A percentile compares a stretch with the other conserved stretches of the same genome.
Conservation (phyloP, 2,888 invertebrate species). For the Hydropsyche betteni region DNA sequence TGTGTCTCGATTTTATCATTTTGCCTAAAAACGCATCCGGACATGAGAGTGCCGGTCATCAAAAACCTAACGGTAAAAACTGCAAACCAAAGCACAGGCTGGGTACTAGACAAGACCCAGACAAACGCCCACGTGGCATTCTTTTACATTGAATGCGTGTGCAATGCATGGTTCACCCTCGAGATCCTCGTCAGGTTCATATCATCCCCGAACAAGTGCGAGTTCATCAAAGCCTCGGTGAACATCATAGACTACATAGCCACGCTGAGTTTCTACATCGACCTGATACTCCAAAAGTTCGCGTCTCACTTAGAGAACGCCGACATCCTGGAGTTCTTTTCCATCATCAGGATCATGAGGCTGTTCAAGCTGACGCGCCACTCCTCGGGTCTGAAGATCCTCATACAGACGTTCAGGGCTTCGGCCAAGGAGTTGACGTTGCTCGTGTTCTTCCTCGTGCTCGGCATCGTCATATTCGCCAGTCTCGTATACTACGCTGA, state of each 20-base stretch:
- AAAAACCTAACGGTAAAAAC: constrained; percentile 81
- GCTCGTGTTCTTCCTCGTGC: constrained; percentile 95
- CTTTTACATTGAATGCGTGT: constrained; percentile 98
- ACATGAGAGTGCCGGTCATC: constrained; percentile 93
- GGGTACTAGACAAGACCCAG: constrained; percentile 89
- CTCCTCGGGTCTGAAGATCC: constrained; percentile 96
- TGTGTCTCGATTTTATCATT: constrained; percentile 99
- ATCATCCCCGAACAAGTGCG: constrained; percentile 92
- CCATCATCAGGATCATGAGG: constrained; percentile 97
- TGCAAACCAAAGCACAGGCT: constrained; percentile 77
- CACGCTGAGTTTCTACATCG: constrained; percentile 97
- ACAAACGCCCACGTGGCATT: constrained; percentile 97
- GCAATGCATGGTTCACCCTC: constrained; percentile 99
- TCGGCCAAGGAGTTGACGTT: constrained; percentile 96
- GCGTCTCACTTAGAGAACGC: constrained; percentile 93
- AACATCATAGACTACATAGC: constrained; percentile 99
- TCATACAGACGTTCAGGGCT: constrained; percentile 97
- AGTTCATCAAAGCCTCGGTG: constrained; percentile 94
- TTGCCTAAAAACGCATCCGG: constrained; percentile 99
- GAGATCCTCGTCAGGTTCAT: constrained; percentile 94
- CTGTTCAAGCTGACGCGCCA: constrained; percentile 96
- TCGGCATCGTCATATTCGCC: constrained; percentile 98
- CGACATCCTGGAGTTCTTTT: constrained; percentile 96
- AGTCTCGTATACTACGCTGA: constrained; percentile 98
- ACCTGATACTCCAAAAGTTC: constrained; percentile 87